Percentiles rank a stretch among this genome's conserved stretches.
Conservation (phyloP, 2,888 invertebrate genomes). For the Hemaris fuciformis region DNA sequence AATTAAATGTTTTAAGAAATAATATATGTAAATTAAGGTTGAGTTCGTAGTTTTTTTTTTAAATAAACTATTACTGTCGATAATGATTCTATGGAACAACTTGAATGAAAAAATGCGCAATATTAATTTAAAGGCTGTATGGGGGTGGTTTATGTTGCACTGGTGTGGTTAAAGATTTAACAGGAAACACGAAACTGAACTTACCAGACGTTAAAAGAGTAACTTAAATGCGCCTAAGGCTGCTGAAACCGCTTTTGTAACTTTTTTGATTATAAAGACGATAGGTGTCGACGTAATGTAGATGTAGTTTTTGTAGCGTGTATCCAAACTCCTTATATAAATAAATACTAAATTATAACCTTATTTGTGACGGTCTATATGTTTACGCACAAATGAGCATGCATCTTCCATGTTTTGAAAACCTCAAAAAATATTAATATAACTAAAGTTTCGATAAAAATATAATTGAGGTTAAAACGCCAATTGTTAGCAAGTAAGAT, state of each 20-base stretch:
- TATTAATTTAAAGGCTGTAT: not conserved
- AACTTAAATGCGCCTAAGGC: not conserved
- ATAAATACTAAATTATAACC: conserved; percentile 27
- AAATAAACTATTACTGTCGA: not conserved
- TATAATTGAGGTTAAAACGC: conserved; percentile 61
- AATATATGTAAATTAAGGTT: not conserved
- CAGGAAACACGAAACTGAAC: not conserved
- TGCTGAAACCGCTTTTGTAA: not conserved
- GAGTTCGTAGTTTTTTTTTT: not conserved
- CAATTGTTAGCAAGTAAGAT: conserved; percentile 74
- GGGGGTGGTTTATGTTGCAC: too few relatives aligned
- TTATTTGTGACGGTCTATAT: conserved; percentile 43
- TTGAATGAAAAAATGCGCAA: not conserved
- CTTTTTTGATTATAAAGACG: not conserved
- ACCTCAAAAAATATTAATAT: conserved; percentile 11
- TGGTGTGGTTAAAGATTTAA: too few relatives aligned
- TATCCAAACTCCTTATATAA: conserved; percentile 32
- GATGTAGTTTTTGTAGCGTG: conserved; percentile 21
- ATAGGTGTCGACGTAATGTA: not conserved
- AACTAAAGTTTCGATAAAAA: conserved; percentile 47
- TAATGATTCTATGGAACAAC: not conserved
- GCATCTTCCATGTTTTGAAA: conserved; percentile 48
- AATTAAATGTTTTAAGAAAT: not conserved
- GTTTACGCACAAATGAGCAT: conserved; percentile 60
- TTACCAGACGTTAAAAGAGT: not conserved